These are phyloP conservation scores for Heliothis subflexa DNA, from an alignment of 1,140 invertebrate genomes.

Conservation along the genomic window DNA sequence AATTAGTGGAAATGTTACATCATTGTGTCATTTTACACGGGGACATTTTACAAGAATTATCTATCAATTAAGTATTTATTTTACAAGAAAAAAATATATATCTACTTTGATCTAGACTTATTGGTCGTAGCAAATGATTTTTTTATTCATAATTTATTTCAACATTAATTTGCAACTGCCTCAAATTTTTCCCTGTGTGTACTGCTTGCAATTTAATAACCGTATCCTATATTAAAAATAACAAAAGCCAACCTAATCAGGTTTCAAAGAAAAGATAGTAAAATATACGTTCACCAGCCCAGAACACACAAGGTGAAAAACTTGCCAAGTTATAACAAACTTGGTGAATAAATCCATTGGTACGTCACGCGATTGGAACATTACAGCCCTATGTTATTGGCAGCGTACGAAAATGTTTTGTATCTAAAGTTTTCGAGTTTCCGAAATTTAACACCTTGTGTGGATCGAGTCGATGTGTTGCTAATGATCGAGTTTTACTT, in stretches of 20 bases:
- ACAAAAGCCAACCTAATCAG: not conserved
- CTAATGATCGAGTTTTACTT: slow-evolving; percentile 1
- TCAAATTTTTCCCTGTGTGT: not conserved
- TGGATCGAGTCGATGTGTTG: slow-evolving; percentile 8
- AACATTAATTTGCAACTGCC: no score
- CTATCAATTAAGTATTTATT: no score
- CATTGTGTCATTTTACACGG: no score
- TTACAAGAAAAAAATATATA: no score
- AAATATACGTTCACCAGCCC: not conserved
- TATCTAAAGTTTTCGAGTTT: slow-evolving; percentile 2
- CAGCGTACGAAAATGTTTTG: slow-evolving; percentile 26
- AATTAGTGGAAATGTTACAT: not conserved
- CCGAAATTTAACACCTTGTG: slow-evolving; percentile 31
- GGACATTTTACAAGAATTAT: no score
- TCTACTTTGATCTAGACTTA: no score
- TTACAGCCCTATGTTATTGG: slow-evolving; percentile 14
- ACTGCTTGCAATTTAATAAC: not conserved
- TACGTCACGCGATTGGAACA: slow-evolving; percentile 22
- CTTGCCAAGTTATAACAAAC: slow-evolving; percentile 16
- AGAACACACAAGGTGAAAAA: slow-evolving; percentile 30
- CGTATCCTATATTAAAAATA: not conserved
- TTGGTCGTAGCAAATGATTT: no score
- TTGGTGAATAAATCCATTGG: slow-evolving; percentile 3
- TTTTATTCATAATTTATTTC: no score
- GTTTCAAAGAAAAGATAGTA: not conserved